Evolutionary conservation across 2,113 vertebrate species (phyloP).

Genomic region (Hippolais icterina): DNA sequence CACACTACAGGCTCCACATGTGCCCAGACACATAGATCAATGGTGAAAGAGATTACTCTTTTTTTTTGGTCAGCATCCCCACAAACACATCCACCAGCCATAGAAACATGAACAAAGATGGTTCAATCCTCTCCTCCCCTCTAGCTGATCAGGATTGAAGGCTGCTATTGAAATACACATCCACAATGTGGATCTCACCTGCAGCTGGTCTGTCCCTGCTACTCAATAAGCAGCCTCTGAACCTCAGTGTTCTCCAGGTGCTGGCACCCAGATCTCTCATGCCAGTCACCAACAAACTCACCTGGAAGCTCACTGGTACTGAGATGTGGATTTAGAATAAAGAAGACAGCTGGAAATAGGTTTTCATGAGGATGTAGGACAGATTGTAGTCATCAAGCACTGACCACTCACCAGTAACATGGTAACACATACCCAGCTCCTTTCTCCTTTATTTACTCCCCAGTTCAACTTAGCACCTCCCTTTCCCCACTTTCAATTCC

Average conservation of each 20-base stretch:
- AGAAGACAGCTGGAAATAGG: not conserved
- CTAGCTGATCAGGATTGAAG: not conserved
- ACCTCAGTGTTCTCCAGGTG: not conserved
- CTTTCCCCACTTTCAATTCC: not conserved
- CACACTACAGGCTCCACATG: fast-evolving
- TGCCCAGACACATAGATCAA: not conserved
- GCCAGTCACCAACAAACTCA: not conserved
- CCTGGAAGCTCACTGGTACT: not conserved
- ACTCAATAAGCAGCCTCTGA: not conserved
- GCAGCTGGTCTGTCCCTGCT: not conserved
- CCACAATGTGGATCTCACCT: not conserved
- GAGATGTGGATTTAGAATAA: not conserved
- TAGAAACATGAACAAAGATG: not conserved
- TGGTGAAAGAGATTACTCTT: not conserved
- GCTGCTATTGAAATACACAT: not conserved
- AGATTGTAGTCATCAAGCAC: not conserved
- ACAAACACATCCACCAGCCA: not conserved
- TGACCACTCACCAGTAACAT: not conserved
- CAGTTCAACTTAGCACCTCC: not conserved
- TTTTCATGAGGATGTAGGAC: not conserved
- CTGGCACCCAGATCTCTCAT: not conserved
- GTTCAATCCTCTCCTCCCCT: not conserved
- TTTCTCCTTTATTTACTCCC: not conserved
- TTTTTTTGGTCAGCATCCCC: not conserved
- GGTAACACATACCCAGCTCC: not conserved